Conservation (phyloP, 2,113 vertebrate species). For the Edolisoma coerulescens region DNA sequence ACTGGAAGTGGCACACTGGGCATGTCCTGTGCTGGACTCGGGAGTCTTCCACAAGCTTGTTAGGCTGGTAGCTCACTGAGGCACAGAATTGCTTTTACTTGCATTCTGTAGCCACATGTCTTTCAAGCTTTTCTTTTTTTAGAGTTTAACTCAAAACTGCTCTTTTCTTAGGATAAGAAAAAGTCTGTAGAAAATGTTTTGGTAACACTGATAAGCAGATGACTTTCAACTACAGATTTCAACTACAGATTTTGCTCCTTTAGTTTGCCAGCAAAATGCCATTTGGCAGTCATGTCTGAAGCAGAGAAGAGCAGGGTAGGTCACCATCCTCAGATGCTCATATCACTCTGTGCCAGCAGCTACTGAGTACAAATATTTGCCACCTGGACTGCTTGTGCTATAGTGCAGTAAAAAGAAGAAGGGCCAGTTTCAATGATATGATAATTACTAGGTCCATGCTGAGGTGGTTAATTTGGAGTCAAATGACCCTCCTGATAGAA, state of each 20-base stretch:
- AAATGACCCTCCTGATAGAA: not conserved
- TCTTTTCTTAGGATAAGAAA: not conserved
- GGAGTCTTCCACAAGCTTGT: not conserved
- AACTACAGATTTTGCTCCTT: not conserved
- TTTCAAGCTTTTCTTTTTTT: not conserved
- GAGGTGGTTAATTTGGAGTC: not conserved
- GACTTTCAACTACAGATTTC: not conserved
- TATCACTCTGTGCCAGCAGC: not conserved
- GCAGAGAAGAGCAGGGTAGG: not conserved
- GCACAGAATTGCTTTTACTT: not conserved
- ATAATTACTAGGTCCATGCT: not conserved
- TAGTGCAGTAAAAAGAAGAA: not conserved
- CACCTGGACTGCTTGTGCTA: not conserved
- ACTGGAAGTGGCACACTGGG: not conserved
- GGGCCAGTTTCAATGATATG: not conserved
- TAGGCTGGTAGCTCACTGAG: not conserved
- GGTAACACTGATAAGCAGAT: not conserved
- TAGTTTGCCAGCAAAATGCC: not conserved
- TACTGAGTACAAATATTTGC: not conserved
- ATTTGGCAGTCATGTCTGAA: not conserved
- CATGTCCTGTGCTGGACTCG: not conserved
- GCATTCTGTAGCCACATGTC: not conserved
- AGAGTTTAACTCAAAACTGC: not conserved
- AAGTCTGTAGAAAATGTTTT: not conserved
- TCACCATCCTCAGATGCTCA: not conserved